phyloP scores from a whole-genome alignment of 2,113 vertebrate species.

The Gopherus evgoodei region DNA sequence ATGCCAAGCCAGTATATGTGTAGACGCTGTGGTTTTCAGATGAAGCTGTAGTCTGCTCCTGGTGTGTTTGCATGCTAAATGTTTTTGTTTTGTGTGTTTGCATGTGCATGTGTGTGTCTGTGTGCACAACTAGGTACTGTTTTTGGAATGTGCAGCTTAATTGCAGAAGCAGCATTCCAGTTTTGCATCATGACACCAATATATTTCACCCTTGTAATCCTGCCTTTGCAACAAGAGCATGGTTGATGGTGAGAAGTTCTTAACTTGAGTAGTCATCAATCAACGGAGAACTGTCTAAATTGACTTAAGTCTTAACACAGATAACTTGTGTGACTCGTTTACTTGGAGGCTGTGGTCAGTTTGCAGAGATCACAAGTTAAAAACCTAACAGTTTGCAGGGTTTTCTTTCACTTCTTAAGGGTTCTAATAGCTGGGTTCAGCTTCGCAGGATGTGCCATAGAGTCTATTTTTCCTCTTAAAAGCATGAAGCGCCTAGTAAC shows the following conservation, averaged over 20 bases:
- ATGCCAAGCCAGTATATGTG: not conserved
- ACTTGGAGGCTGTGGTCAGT: conserved; percentile 51
- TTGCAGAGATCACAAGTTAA: conserved; percentile 64
- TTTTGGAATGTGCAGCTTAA: conserved; percentile 23
- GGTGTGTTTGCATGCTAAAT: conserved; percentile 35
- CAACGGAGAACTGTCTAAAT: conserved; percentile 24
- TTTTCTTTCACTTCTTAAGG: conserved; percentile 39
- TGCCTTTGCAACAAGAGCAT: conserved; percentile 51
- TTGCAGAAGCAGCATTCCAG: conserved; percentile 38
- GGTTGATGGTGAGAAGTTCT: conserved; percentile 49
- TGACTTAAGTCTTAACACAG: conserved; percentile 63
- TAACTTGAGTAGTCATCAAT: conserved; percentile 32
- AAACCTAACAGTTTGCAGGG: conserved; percentile 50
- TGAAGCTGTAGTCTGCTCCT: conserved; percentile 21
- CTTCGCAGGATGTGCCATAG: not conserved
- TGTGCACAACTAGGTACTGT: not conserved
- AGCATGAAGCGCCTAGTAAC: fast-evolving
- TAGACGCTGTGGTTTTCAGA: not conserved
- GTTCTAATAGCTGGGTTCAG: not conserved
- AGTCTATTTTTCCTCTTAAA: not conserved
- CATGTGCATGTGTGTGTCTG: not conserved
- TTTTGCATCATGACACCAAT: conserved; percentile 4
- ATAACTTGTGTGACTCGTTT: conserved; percentile 12
- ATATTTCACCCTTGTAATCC: not conserved
- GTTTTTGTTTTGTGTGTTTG: conserved; percentile 10